Percentiles rank a stretch among this genome's conserved stretches.
phyloP scores from a whole-genome alignment of 2,797 vertebrate genomes.

The Crypturellus tataupa region DNA sequence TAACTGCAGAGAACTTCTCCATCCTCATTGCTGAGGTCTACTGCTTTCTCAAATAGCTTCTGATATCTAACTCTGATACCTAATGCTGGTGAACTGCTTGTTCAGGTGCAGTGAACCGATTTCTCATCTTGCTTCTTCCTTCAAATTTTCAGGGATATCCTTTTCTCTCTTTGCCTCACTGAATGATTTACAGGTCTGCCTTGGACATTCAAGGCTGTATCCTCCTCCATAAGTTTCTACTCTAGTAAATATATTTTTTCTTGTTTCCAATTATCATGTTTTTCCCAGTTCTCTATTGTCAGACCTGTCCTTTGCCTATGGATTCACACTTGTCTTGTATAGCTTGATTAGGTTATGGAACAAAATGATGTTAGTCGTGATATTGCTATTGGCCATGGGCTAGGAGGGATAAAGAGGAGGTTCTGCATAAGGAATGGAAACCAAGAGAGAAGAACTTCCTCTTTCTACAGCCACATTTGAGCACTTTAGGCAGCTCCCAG shows the following conservation, averaged over 20 bases:
- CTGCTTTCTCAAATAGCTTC: not conserved
- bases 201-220: not conserved
- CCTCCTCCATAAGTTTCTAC: not conserved
- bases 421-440: not conserved
- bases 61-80: not conserved
- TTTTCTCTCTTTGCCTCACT: not conserved
- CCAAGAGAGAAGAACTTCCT: not conserved
- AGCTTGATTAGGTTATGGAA: not conserved
- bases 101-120: not conserved
- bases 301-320: no score
- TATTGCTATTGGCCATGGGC: rapidly evolving
- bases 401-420: not conserved
- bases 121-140: not conserved
- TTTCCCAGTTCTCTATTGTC: not conserved
- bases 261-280: rapidly evolving
- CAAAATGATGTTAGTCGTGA: not conserved
- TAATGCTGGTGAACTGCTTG: not conserved
- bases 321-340: not conserved
- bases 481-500: not conserved
- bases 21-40: not conserved
- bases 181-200: not conserved
- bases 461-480: not conserved
- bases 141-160: not conserved
- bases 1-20: not conserved
- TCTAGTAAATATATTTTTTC: not conserved